A percentile compares a stretch with the other conserved stretches of the same genome.
These are phyloP conservation scores for Nomada flava DNA, from an alignment of 2,888 invertebrate genomes.

Conservation along the genomic window DNA sequence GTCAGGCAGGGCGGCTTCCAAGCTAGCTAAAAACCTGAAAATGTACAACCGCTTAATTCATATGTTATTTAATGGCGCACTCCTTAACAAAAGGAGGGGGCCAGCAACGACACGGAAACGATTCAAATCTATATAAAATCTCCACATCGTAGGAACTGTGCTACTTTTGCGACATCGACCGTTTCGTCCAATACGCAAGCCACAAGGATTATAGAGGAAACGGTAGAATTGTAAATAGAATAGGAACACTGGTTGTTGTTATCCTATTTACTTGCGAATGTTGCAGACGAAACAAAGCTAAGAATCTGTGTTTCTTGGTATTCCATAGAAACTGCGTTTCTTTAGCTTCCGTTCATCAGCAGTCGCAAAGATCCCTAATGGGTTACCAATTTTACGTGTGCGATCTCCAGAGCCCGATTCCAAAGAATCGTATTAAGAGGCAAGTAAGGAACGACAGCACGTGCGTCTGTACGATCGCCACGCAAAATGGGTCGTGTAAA, in stretches of 20 bases:
- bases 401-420: constrained; percentile 40
- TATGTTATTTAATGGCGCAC: not conserved
- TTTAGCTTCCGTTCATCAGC: constrained; percentile 19
- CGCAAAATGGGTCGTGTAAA: constrained; percentile 27
- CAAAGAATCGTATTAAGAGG: constrained; percentile 27
- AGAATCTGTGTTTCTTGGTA: constrained; percentile 10
- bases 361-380: constrained; percentile 44
- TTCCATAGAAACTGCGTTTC: constrained; percentile 10
- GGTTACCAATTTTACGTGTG: constrained; percentile 38
- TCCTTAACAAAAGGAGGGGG: not conserved
- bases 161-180: not conserved
- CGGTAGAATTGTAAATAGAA: not conserved
- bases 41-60: not conserved
- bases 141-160: not conserved
- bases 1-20: not conserved
- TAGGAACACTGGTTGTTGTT: constrained; percentile 17
- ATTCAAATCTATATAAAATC: not conserved
- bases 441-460: constrained; percentile 6
- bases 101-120: not conserved
- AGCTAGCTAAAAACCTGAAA: too few relatives aligned
- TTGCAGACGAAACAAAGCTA: constrained; percentile 28
- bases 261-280: constrained; percentile 34
- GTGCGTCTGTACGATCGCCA: constrained; percentile 11
- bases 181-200: not conserved
- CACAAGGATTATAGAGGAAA: not conserved